phyloP scores from a whole-genome alignment of 2,888 invertebrate genomes.

The Drosophila paranaensis region DNA sequence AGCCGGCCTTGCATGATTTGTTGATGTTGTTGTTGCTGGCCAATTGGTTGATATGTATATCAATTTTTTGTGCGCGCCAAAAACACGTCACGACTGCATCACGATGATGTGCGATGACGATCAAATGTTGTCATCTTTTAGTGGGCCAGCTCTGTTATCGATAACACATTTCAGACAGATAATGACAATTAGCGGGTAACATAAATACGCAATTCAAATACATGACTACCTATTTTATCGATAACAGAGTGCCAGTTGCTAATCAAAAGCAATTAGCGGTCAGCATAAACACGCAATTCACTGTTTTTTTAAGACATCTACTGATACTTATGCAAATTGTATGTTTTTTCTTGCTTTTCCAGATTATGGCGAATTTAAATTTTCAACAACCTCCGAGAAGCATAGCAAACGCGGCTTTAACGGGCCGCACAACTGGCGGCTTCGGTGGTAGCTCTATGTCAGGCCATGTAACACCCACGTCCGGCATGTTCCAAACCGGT shows the following conservation, averaged over 20 bases:
- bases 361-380: constrained; percentile 97
- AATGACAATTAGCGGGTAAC: constrained; percentile 9
- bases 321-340: not conserved
- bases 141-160: constrained; percentile 5
- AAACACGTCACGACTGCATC: constrained; percentile 28
- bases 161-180: not conserved
- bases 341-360: constrained; percentile 45
- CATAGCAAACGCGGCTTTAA: constrained; percentile 91
- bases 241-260: not conserved
- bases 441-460: constrained; percentile 89
- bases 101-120: constrained; percentile 16
- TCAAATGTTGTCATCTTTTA: constrained; percentile 7
- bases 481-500: constrained; percentile 87
- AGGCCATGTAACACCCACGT: constrained; percentile 91
- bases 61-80: constrained; percentile 43
- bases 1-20: constrained; percentile 42
- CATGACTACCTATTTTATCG: constrained; percentile 1
- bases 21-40: constrained; percentile 33
- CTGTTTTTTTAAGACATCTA: not conserved
- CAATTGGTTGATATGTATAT: constrained; percentile 27
- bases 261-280: constrained; percentile 10
- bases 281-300: constrained; percentile 5
- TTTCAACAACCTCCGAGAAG: constrained; percentile 95
- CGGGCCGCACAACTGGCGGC: constrained; percentile 87
- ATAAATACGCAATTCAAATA: constrained; percentile 6